Evolutionary conservation across 2,113 vertebrate species (phyloP).

Genomic region (Hippocampus abdominalis): DNA sequence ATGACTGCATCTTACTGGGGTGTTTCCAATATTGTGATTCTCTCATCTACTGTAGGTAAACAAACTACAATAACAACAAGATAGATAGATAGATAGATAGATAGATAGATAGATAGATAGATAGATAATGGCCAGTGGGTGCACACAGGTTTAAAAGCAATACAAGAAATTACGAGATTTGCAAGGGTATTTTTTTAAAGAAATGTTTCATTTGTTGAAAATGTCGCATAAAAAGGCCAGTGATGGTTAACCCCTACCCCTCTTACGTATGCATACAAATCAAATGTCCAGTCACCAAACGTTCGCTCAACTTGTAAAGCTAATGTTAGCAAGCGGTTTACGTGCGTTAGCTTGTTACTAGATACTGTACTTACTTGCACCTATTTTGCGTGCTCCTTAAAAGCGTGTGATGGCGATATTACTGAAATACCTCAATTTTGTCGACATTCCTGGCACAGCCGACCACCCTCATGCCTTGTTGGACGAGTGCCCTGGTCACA

Average conservation of each 20-base stretch:
- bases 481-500: slow-evolving; percentile 85
- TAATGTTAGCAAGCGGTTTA: slow-evolving; percentile 46
- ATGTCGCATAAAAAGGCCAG: background rate
- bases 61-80: background rate
- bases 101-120: background rate
- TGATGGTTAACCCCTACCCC: background rate
- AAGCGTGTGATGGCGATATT: too few species aligned
- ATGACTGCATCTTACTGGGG: background rate
- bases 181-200: background rate
- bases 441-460: slow-evolving; percentile 88
- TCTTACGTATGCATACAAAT: too few species aligned
- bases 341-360: slow-evolving; percentile 35
- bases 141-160: background rate
- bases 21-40: background rate
- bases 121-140: background rate
- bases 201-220: background rate
- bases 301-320: slow-evolving; percentile 28
- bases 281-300: background rate
- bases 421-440: slow-evolving; percentile 83
- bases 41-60: background rate
- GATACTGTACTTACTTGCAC: slow-evolving; percentile 23
- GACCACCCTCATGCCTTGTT: slow-evolving; percentile 89
- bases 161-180: background rate
- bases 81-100: background rate
- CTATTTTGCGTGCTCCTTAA: too few species aligned